These are phyloP conservation scores for Ips typographus DNA, from an alignment of 1,140 invertebrate genomes.

Conservation along the genomic window DNA sequence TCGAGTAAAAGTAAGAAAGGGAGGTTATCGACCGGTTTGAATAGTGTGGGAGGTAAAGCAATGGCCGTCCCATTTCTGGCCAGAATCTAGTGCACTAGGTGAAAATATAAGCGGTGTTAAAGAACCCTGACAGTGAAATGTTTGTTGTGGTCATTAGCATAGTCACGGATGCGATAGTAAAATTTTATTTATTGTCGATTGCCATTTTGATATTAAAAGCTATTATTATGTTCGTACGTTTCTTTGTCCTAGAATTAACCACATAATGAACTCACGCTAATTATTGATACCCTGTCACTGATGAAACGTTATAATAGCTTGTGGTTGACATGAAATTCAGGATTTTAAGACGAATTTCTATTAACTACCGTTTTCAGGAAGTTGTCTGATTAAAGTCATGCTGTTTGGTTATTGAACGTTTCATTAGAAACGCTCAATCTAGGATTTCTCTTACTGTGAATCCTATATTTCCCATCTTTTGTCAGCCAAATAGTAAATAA, in stretches of 20 bases:
- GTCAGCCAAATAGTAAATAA: no score
- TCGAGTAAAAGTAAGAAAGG: conserved; percentile 24
- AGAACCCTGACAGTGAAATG: conserved; percentile 31
- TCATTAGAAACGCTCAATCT: no score
- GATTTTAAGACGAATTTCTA: no score
- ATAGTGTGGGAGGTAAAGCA: conserved; percentile 21
- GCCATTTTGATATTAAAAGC: conserved; percentile 27
- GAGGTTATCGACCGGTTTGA: conserved; percentile 27
- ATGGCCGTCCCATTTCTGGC: conserved; percentile 17
- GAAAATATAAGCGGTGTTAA: conserved; percentile 30
- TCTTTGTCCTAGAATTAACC: conserved; percentile 27
- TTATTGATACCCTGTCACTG: neutral
- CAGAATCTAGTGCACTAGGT: conserved; percentile 28
- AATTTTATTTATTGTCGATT: conserved; percentile 29
- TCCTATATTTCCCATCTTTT: no score
- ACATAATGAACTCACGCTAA: neutral
- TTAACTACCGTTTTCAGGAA: no score
- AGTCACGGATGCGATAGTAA: conserved; percentile 31
- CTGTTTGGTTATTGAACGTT: no score
- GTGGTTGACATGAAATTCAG: no score
- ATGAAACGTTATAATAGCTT: neutral
- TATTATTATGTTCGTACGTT: conserved; percentile 20
- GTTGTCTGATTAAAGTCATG: no score
- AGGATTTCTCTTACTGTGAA: no score
- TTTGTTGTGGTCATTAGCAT: conserved; percentile 32